Evolutionary conservation across 2,888 invertebrate species (phyloP).

Genomic region (Tineola bisselliella): DNA sequence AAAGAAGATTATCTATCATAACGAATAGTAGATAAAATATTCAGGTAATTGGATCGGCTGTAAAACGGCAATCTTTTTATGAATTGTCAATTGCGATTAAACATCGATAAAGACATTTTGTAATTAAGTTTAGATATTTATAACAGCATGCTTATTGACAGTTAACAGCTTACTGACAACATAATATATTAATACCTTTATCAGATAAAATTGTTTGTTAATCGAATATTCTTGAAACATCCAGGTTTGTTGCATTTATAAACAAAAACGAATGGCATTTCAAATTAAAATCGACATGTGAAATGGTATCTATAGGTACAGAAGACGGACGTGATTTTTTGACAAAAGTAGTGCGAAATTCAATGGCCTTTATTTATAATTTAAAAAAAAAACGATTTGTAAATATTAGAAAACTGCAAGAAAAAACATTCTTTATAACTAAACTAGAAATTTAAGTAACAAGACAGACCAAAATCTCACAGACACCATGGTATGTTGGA

Average conservation of each 20-base stretch:
- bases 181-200: neutral
- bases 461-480: neutral
- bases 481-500: neutral
- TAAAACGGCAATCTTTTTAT: slow-evolving; percentile 3
- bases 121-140: slow-evolving; percentile 4
- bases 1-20: neutral
- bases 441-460: no score
- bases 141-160: neutral
- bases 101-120: slow-evolving; percentile 1
- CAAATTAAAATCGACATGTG: no score
- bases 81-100: slow-evolving; percentile 6
- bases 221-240: neutral
- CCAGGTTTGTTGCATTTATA: no score
- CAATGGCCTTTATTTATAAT: no score
- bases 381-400: no score
- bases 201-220: neutral
- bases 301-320: no score
- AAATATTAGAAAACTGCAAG: no score
- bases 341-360: no score
- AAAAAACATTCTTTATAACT: no score
- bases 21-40: neutral
- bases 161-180: neutral
- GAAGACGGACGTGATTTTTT: no score
- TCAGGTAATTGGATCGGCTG: slow-evolving; percentile 9
- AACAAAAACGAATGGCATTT: no score